Conservation (phyloP, 2,797 vertebrate genomes). For the Myripristis murdjan region DNA sequence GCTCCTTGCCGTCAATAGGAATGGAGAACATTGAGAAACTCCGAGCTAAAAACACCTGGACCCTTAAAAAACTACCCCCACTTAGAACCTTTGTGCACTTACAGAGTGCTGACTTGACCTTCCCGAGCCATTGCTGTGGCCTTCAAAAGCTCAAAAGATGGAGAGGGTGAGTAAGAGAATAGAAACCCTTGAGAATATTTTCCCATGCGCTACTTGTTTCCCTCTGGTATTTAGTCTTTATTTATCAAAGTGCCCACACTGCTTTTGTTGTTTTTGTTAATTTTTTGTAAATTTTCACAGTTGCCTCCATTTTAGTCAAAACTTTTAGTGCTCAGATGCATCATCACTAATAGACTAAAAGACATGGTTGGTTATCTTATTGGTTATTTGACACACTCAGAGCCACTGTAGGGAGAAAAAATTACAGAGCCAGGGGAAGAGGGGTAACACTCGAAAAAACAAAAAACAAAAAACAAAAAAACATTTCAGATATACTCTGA, state of each 20-base stretch:
- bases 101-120: slow-evolving; percentile 88
- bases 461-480: no score
- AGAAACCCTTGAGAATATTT: slow-evolving; percentile 24
- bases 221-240: background rate
- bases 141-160: slow-evolving; percentile 90
- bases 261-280: background rate
- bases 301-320: no score
- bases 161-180: slow-evolving; percentile 83
- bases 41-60: slow-evolving; percentile 88
- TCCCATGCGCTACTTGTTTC: slow-evolving; percentile 18
- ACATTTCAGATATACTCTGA: no score
- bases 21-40: slow-evolving; percentile 88
- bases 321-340: no score
- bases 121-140: slow-evolving; percentile 93
- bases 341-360: no score
- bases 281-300: no score
- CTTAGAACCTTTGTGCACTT: slow-evolving; percentile 87
- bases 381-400: no score
- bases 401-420: no score
- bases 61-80: slow-evolving; percentile 89
- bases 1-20: slow-evolving; percentile 87
- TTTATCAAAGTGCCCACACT: background rate
- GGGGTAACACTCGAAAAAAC: no score
- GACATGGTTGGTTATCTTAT: no score
- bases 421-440: no score